Evolutionary conservation across 2,113 vertebrate genomes (phyloP).

Genomic region (Lepidothrix coronata): DNA sequence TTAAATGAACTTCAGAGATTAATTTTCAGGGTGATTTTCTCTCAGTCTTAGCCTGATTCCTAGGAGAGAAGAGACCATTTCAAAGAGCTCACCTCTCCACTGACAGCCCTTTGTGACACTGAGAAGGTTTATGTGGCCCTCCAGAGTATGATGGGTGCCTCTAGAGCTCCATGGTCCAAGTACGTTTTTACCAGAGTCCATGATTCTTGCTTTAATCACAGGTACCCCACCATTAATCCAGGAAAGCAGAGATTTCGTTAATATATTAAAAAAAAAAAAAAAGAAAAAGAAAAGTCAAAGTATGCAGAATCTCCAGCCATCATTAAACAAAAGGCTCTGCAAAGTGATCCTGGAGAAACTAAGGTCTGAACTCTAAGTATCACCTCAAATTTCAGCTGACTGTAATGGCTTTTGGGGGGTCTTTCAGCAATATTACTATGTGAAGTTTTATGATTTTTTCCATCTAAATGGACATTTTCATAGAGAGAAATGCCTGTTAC

Average conservation of each 20-base stretch:
- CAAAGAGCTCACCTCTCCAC: neutral
- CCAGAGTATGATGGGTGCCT: neutral
- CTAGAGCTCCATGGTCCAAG: neutral
- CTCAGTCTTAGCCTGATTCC: neutral
- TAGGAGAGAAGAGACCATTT: neutral
- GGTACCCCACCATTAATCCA: neutral
- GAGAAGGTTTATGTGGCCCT: neutral
- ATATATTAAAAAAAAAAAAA: no score
- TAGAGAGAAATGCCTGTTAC: neutral
- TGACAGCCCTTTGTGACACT: neutral
- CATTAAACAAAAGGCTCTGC: neutral
- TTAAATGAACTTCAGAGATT: constrained; percentile 1
- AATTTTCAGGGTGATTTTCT: constrained; percentile 2
- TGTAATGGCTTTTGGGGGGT: neutral
- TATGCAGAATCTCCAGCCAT: neutral
- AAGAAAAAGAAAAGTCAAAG: neutral
- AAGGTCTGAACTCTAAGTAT: neutral
- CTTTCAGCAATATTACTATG: neutral
- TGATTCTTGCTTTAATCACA: neutral
- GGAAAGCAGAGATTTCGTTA: neutral
- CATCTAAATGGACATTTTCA: neutral
- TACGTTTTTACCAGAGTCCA: neutral
- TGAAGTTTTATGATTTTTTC: neutral
- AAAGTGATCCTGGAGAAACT: neutral
- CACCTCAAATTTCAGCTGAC: neutral